phyloP scores from a whole-genome alignment of 2,888 invertebrate genomes.

The Ophion ventricosus region DNA sequence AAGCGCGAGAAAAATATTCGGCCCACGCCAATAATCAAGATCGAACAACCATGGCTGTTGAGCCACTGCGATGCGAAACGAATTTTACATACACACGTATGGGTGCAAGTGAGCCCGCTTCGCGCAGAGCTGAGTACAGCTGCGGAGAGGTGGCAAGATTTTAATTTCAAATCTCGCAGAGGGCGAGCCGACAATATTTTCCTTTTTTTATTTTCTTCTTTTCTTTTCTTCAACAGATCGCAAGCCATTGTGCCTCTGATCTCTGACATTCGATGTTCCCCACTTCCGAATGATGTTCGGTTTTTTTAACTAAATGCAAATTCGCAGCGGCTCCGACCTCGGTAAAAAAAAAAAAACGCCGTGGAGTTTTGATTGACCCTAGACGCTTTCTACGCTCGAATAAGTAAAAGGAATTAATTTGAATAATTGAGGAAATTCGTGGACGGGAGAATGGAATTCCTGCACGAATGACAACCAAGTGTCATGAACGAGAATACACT shows the following conservation, averaged over 20 bases:
- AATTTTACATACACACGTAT: constrained; percentile 23
- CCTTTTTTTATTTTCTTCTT: background rate
- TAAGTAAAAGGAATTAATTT: background rate
- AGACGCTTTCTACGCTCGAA: background rate
- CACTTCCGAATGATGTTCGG: constrained; percentile 31
- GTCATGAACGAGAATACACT: background rate
- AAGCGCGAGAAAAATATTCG: constrained; percentile 49
- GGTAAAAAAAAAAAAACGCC: background rate
- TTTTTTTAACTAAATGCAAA: constrained; percentile 20
- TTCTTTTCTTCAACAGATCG: constrained; percentile 63
- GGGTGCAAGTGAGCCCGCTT: background rate
- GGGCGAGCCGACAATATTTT: constrained; percentile 10
- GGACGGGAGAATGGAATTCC: background rate
- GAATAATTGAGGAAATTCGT: constrained; percentile 5
- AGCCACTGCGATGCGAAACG: constrained; percentile 41
- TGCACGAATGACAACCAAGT: background rate
- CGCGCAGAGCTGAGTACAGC: constrained; percentile 14
- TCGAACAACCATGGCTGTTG: constrained; percentile 60
- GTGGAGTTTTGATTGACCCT: background rate
- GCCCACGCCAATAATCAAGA: constrained; percentile 73
- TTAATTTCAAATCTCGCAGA: constrained; percentile 74
- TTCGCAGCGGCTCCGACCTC: background rate
- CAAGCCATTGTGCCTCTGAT: constrained; percentile 65
- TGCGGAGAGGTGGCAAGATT: constrained; percentile 67
- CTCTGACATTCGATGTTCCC: constrained; percentile 58